These are phyloP conservation scores for Nibea coibor DNA, from an alignment of 2,113 vertebrate genomes.

Conservation along the genomic window DNA sequence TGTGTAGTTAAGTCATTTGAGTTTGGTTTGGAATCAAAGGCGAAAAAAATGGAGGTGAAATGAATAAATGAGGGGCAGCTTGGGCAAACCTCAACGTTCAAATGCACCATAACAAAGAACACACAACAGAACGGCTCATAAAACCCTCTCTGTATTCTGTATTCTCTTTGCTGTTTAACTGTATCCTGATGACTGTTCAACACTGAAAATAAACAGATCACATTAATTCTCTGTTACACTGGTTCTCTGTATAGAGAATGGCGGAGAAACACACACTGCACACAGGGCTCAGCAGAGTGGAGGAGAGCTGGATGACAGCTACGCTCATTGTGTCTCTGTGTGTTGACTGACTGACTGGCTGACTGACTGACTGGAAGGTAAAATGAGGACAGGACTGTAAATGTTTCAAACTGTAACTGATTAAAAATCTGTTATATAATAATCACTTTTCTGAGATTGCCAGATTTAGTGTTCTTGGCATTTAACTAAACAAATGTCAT, in stretches of 20 bases:
- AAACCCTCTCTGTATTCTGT: too few species aligned
- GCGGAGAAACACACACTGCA: too few species aligned
- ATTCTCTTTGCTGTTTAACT: too few species aligned
- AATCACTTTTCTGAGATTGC: background rate
- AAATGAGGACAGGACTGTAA: background rate
- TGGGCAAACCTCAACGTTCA: background rate
- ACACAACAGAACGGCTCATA: too few species aligned
- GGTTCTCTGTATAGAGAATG: too few species aligned
- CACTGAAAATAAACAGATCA: too few species aligned
- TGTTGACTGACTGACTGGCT: too few species aligned
- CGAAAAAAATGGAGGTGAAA: background rate
- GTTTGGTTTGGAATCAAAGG: background rate
- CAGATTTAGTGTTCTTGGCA: background rate
- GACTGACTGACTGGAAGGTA: background rate
- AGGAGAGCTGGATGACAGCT: too few species aligned
- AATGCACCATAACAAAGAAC: background rate
- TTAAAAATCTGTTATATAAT: background rate
- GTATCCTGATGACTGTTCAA: too few species aligned
- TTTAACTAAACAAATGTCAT: constrained; percentile 15
- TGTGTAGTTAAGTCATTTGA: background rate
- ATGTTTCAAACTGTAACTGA: background rate
- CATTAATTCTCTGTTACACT: too few species aligned
- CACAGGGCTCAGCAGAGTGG: too few species aligned
- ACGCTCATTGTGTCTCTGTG: too few species aligned
- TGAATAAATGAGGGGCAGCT: background rate